Percentiles rank a stretch among this genome's conserved stretches.
These are phyloP conservation scores for Numenius phaeopus DNA, from an alignment of 2,797 vertebrate genomes.

Conservation along the genomic window DNA sequence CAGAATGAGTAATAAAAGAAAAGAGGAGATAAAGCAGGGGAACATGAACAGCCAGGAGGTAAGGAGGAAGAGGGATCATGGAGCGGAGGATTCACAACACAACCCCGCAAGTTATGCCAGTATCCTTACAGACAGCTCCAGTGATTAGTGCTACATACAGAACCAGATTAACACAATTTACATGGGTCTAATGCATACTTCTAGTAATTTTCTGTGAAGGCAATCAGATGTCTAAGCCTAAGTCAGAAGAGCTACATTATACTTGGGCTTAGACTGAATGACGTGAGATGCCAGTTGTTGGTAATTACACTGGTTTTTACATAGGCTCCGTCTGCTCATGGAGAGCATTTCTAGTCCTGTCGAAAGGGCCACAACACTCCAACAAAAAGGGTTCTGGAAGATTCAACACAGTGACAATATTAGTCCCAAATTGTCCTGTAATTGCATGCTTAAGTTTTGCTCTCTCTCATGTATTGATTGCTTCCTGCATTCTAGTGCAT, in stretches of 20 bases:
- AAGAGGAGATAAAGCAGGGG: not conserved
- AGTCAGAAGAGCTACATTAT: not conserved
- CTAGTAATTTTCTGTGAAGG: not conserved
- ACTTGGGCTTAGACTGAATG: not conserved
- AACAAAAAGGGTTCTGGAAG: not conserved
- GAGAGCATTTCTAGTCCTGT: not conserved
- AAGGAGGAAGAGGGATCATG: not conserved
- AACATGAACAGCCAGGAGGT: not conserved
- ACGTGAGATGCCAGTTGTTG: not conserved
- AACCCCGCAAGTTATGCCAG: not conserved
- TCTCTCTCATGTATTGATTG: not conserved
- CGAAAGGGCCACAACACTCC: not conserved
- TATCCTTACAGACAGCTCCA: not conserved
- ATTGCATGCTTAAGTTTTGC: not conserved
- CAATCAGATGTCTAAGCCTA: not conserved
- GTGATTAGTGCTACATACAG: not conserved
- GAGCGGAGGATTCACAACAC: not conserved
- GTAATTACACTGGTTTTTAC: not conserved
- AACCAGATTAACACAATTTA: not conserved
- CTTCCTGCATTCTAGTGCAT: rapidly evolving
- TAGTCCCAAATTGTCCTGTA: not conserved
- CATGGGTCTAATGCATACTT: not conserved
- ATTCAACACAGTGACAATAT: not conserved
- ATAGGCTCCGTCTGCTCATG: not conserved
- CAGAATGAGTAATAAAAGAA: not conserved